Base-by-base conservation (phyloP, 2,888 invertebrate species). In the Abscondita cerata region DNA sequence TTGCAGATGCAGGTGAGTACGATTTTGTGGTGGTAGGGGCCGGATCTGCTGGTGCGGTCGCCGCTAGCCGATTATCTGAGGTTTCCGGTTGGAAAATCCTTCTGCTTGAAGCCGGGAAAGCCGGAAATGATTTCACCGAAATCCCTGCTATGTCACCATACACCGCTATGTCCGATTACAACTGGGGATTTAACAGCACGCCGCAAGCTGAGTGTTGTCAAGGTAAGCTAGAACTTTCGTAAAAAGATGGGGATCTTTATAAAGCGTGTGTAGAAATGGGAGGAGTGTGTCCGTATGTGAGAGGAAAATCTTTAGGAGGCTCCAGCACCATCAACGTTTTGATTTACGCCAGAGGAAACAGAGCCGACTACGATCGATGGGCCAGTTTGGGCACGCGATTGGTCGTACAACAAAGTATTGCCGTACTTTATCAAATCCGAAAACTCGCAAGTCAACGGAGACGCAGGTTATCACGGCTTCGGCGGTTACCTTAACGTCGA, bases 271-370 rank as follows among this genome's bases (percentile, higher is more conserved):
- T 52, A 59, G 59, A 48, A 1, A 47, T 59, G 48, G 12, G 53
- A 18, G 25, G 31, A 16, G 19, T 31, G 11, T 59, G 59, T 38
- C 1, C 20, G 0, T 40, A 48, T 47, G 89, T 90, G 0, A 83
- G 88, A 46, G 93, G 93, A 0, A 89, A 87, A 72, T 90, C 89
- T 0, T 75, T 92, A 19, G 93, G 94, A 0, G 93, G 93, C 0
- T 87, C 89, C 1, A 91, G 90, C 34, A 87, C 91, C 4, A 87
- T 91, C 4, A 93, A 93, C 79, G 91, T 87, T 71, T 90, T 93
- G 91, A 82, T 91, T 1, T 93, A 93, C 74, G 86, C 89, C 0
- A 83, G 93, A 18, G 93, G 92, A 0, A 88, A 91, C 71, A 86
- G 87, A 1, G 81, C 82, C 38, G 93, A 93, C 79, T 94, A 89